Percentiles rank a stretch among this genome's conserved stretches.
phyloP scores from a whole-genome alignment of 2,113 vertebrate genomes.

The Oceanodroma tethys region DNA sequence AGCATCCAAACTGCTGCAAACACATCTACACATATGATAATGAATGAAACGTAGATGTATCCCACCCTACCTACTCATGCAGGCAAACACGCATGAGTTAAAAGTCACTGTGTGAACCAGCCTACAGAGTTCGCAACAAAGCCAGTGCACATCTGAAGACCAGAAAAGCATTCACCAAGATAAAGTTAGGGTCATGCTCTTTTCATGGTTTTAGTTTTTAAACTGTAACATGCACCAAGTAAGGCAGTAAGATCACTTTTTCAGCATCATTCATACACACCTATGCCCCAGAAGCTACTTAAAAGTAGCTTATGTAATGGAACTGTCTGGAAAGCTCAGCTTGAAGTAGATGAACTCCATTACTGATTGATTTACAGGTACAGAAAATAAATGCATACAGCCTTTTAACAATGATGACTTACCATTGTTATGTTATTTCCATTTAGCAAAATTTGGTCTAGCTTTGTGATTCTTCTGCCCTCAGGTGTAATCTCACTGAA shows the following conservation, averaged over 20 bases:
- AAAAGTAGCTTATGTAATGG: neutral
- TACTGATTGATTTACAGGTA: accelerated
- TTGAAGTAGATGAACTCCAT: neutral
- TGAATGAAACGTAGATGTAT: neutral
- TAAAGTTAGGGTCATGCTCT: neutral
- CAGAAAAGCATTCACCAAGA: neutral
- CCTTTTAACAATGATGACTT: neutral
- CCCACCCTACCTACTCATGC: too few relatives aligned
- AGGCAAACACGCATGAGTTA: neutral
- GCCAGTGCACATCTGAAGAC: neutral
- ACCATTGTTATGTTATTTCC: constrained; percentile 99
- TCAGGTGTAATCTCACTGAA: constrained; percentile 95
- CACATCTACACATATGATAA: neutral
- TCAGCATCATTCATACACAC: neutral
- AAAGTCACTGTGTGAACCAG: neutral
- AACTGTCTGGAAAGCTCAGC: neutral
- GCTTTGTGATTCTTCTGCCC: constrained; percentile 94
- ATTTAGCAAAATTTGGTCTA: constrained; percentile 96
- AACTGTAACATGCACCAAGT: neutral
- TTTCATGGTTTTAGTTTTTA: neutral
- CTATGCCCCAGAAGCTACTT: neutral
- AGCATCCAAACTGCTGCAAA: neutral
- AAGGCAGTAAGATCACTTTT: neutral
- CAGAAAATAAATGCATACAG: neutral
- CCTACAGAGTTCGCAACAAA: neutral